These are phyloP conservation scores for Chelmon rostratus DNA, from an alignment of 2,797 vertebrate genomes.

Conservation along the genomic window DNA sequence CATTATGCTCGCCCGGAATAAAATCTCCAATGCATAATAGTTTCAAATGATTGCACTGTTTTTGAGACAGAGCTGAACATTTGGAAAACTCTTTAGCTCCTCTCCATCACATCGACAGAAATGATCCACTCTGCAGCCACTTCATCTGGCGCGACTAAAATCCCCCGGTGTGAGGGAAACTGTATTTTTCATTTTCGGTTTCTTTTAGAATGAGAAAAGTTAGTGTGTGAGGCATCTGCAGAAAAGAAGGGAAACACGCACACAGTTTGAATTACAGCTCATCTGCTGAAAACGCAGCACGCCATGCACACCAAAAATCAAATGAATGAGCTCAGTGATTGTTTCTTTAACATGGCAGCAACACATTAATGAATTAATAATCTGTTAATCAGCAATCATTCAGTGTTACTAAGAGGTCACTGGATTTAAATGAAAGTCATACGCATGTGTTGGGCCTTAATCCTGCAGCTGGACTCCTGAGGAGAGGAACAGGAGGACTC, in stretches of 20 bases:
- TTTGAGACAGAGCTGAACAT: not conserved
- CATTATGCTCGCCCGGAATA: not conserved
- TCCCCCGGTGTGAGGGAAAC: constrained; percentile 4
- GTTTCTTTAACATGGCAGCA: constrained; percentile 7
- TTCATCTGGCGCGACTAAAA: not conserved
- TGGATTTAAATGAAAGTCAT: constrained; percentile 27
- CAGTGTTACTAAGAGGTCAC: not conserved
- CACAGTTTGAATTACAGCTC: not conserved
- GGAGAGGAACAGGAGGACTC: constrained; percentile 59
- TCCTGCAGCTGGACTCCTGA: constrained; percentile 57
- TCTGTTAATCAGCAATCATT: constrained; percentile 23
- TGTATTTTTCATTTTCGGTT: not conserved
- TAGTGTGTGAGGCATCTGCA: not conserved
- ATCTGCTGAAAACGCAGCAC: not conserved
- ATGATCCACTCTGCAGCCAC: not conserved
- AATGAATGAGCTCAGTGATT: not conserved
- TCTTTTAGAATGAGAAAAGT: not conserved
- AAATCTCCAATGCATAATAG: not conserved
- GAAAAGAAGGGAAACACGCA: not conserved
- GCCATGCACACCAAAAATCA: not conserved
- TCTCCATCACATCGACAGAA: not conserved
- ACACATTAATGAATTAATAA: constrained; percentile 6
- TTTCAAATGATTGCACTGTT: not conserved
- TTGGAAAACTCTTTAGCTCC: not conserved
- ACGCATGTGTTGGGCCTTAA: constrained; percentile 38